These are phyloP conservation scores for Streptopelia turtur DNA, from an alignment of 2,797 vertebrate species.

Conservation along the genomic window DNA sequence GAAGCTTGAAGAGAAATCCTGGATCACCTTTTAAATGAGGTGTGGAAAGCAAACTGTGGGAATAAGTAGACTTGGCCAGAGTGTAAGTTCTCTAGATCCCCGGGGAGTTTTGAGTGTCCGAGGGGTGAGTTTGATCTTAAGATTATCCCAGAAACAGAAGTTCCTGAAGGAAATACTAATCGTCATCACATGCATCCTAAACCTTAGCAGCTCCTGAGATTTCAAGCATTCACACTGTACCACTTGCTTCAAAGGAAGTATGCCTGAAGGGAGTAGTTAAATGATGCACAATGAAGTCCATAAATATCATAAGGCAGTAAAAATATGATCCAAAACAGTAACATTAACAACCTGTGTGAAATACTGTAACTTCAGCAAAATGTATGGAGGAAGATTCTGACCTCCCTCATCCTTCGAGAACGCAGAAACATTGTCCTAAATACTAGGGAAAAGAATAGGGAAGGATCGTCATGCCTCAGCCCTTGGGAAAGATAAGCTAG, in stretches of 20 bases:
- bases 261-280: not conserved
- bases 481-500: constrained; percentile 32
- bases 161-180: constrained; percentile 37
- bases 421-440: not conserved
- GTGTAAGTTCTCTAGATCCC: constrained; percentile 10
- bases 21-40: constrained; percentile 47
- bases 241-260: not conserved
- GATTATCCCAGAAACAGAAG: constrained; percentile 36
- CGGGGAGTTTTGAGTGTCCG: constrained; percentile 4
- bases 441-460: not conserved
- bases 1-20: constrained; percentile 27
- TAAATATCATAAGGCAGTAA: not conserved
- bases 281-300: not conserved
- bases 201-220: not conserved
- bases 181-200: not conserved
- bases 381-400: not conserved
- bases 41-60: constrained; percentile 52
- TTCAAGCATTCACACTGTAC: not conserved
- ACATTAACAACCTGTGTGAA: not conserved
- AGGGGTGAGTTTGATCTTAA: not conserved
- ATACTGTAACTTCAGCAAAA: not conserved
- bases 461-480: not conserved
- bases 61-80: constrained; percentile 47
- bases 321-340: constrained; percentile 4
- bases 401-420: not conserved